Percentiles rank a stretch among this genome's conserved stretches.
Evolutionary conservation across 2,888 invertebrate species (phyloP).

Genomic region (Scrobipalpa costella): DNA sequence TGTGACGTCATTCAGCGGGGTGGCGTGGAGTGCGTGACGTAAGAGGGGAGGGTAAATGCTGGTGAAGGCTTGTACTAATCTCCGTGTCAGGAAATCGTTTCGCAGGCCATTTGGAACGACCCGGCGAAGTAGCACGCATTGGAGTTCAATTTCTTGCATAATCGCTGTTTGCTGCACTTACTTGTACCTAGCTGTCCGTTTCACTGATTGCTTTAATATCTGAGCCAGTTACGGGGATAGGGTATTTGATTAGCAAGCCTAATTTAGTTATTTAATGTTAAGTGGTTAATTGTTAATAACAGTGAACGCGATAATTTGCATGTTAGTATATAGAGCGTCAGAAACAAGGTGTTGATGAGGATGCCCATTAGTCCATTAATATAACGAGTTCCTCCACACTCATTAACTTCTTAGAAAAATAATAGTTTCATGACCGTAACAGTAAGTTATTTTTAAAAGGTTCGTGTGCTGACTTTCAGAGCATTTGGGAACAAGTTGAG

Average conservation of each 20-base stretch:
- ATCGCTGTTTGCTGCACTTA: conserved; percentile 65
- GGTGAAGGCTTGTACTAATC: conserved; percentile 81
- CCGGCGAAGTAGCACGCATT: conserved; percentile 75
- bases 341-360: background rate
- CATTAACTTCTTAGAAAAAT: background rate
- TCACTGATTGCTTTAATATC: conserved; percentile 42
- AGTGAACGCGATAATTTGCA: conserved; percentile 1
- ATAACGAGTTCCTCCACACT: background rate
- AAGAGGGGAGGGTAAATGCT: conserved; percentile 74
- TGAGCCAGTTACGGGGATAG: conserved; percentile 24
- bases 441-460: no score
- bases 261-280: background rate
- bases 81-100: conserved; percentile 82
- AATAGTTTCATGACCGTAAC: no score
- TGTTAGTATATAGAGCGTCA: background rate
- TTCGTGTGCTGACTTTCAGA: no score
- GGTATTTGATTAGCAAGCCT: conserved; percentile 10
- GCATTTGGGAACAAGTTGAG: no score
- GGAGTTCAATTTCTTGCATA: conserved; percentile 71
- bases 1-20: conserved; percentile 57
- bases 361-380: background rate
- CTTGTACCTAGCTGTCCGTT: conserved; percentile 52
- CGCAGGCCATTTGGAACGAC: conserved; percentile 78
- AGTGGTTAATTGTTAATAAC: background rate
- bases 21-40: conserved; percentile 76